Conservation (phyloP, 2,797 vertebrate genomes). For the Moxostoma hubbsi region DNA sequence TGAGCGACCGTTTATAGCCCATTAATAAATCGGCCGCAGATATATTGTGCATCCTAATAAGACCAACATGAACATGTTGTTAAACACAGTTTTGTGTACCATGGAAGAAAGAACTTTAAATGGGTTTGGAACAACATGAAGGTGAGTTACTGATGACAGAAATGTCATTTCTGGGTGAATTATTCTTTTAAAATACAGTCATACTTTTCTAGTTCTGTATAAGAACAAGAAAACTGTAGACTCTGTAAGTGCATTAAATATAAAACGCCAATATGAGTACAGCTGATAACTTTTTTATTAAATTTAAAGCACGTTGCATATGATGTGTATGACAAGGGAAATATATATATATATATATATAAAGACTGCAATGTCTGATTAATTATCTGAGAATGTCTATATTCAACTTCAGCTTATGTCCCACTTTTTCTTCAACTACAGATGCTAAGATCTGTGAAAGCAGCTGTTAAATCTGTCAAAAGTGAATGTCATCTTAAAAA, state of each 20-base stretch:
- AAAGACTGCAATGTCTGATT: not conserved
- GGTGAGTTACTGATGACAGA: no score
- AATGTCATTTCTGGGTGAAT: not conserved
- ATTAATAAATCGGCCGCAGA: no score
- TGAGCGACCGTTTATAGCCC: no score
- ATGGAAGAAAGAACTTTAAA: no score
- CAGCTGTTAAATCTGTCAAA: not conserved
- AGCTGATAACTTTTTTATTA: not conserved
- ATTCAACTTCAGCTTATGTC: slow-evolving; percentile 5
- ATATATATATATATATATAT: not conserved
- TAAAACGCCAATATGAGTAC: not conserved
- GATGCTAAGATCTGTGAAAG: slow-evolving; percentile 11
- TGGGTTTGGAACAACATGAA: not conserved
- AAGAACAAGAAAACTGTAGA: not conserved
- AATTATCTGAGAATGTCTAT: not conserved
- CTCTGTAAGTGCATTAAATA: not conserved
- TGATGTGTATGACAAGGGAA: not conserved
- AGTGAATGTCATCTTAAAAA: not conserved
- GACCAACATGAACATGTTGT: no score
- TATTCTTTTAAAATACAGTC: not conserved
- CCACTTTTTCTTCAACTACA: not conserved
- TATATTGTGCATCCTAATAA: no score
- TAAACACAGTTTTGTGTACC: no score
- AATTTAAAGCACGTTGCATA: not conserved
- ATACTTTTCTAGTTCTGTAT: not conserved